Evolutionary conservation across 2,888 invertebrate species (phyloP), one percentile per base, ranked within the genome.

Genomic region (Julus scanicus): DNA sequence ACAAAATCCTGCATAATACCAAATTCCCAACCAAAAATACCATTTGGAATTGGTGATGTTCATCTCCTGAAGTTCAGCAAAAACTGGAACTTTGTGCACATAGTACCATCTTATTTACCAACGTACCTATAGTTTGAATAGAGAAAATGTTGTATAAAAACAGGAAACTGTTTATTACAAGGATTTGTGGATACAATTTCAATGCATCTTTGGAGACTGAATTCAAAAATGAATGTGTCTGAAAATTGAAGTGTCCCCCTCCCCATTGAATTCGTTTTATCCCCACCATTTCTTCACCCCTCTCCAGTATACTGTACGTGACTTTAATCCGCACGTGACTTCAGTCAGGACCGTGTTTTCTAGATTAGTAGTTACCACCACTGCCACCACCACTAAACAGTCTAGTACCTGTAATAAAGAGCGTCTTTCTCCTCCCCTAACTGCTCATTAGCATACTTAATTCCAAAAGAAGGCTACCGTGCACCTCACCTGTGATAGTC

Each of bases 321-420:
- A 37, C 37, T 80, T 80, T 80, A 80, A 80, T 80, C 80, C 80
- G 80, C 80, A 80, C 80, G 80, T 80, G 80, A 80, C 80, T 80
- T 37, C 37, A 37, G 80, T 37, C 6, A 29, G 37, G 37, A 80
- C 37, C 80, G 80, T 80, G 80, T 80, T 80, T 80, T 80, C 80
- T 37, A 37, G 80, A 80, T 80, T 80, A 80, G 80, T 80, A 80
- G 37, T 11, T 44, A 37, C 71, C 29, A 2, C 71, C 20, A 71
- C 71, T 71, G 11, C 44, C 44, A 44, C 44, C 44, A 44, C 44
- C 44, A 44, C 44, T 80, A 80, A 80, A 80, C 80, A 80, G 80
- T 80, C 80, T 80, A 37, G 80, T 80, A 13, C 80, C 80, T 29
- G 15, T 37, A 29, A 29, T 15, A 37, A 80, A 53, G 37, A 29